Base-by-base conservation (phyloP, 2,888 invertebrate genomes). In the Cephus sareptanus region DNA sequence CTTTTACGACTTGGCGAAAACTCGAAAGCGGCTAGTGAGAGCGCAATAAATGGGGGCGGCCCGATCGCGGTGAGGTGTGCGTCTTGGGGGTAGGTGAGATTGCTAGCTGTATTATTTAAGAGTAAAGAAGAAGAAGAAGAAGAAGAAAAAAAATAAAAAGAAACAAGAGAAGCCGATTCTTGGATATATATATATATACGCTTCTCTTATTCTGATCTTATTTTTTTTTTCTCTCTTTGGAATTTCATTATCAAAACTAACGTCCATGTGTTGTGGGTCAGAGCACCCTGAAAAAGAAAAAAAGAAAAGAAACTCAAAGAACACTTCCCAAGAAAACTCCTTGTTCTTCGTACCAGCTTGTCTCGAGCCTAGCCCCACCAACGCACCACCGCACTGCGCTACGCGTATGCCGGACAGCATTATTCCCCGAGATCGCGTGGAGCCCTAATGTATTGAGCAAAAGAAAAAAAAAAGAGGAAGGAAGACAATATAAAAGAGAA, bases 221-320 rank as follows among this genome's bases (percentile, higher is more conserved):
- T 33, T 74, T 34, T 23, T 74, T 37, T 23, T 23, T 74, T 74
- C 0, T 34, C 34, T 34, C 34, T 76, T 76, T 69, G 69, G 56
- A 56, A 75, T 74, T 74, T 75, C 68, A 31, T 31, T 34, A 33
- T 71, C 31, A 33, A 68, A 76, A 84, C 82, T 84, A 85, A 90
- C 89, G 91, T 91, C 91, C 91, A 91, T 91, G 91, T 91, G 91
- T 91, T 91, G 91, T 91, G 91, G 91, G 91, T 91, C 91, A 91
- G 91, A 91, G 91, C 91, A 90, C 91, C 91, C 91, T 90, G 84
- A 30, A 68, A 71, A 40, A n/a, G n/a, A 30, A 68, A 71, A 40
- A 80, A 76, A 73, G 73, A 11, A 68, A 71, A 40, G 75, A 75
- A 75, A 11, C 1, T 11, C 34, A 75, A 80, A 76, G 69, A 80